Conservation (phyloP, 2,797 vertebrate genomes). For the Hypotaenidia philippensis region DNA sequence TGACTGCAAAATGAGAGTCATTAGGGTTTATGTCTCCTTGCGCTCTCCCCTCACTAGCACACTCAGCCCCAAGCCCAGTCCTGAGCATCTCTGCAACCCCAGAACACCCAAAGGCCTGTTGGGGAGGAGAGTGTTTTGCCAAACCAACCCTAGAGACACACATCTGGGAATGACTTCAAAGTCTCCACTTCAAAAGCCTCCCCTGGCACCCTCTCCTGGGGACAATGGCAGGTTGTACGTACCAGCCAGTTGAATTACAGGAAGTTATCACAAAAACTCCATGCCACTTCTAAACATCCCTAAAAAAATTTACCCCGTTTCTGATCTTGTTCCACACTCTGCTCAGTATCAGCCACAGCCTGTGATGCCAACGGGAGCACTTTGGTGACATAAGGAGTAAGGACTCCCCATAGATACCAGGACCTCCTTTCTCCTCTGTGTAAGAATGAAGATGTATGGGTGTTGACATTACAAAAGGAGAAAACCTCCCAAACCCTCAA, state of each 20-base stretch:
- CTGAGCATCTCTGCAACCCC: not conserved
- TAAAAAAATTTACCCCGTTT: not conserved
- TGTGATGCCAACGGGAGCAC: not conserved
- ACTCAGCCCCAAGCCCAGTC: not conserved
- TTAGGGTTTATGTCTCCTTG: not conserved
- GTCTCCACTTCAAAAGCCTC: not conserved
- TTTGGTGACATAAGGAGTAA: not conserved
- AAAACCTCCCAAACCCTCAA: not conserved
- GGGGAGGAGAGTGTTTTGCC: not conserved
- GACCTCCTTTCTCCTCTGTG: not conserved
- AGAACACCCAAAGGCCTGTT: not conserved
- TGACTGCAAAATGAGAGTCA: not conserved
- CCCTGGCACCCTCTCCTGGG: not conserved
- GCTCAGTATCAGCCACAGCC: not conserved
- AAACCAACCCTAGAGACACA: not conserved
- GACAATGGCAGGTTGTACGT: not conserved
- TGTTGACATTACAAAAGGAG: not conserved
- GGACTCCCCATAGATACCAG: not conserved
- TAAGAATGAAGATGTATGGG: not conserved
- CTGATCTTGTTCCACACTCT: accelerated
- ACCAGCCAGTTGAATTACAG: not conserved
- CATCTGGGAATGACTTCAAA: not conserved
- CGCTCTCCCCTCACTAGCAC: not conserved
- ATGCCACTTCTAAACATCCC: not conserved
- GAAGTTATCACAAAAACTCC: not conserved